Base-by-base conservation (phyloP, 2,113 vertebrate species). In the Vimba vimba region DNA sequence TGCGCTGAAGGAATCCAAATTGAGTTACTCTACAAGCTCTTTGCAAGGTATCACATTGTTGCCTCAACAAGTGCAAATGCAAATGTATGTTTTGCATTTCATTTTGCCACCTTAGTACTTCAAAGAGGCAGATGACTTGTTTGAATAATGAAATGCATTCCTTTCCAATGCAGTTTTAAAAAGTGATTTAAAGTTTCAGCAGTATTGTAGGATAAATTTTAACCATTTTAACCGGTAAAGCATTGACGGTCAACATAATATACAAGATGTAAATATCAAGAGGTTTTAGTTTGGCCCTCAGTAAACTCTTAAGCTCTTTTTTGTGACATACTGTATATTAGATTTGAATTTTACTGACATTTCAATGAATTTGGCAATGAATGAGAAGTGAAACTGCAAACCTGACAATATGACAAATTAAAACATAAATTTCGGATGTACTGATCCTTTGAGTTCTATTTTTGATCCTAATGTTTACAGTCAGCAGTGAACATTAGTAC, bases 31-130 rank as follows among this genome's bases (percentile, higher is more conserved):
- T 36, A 69, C 80, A 82, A 82, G 80, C 80, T 71, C 47, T 66
- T 68, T 47, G 25, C 43, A 12, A 47, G 79, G 39, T 45, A 68
- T 47, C 59, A 66, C 39, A 81, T 30, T 50, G 7, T 81, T 50
- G 43, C 64, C 75, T 23, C 12, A 12, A 69, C 62, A 71, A 39
- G 47, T 57, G 64, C 64, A 69, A 71, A 55, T 82, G 80, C 80
- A 71, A 82, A 68, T 82, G 33, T 81, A 66, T 79, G 39, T 82
- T 82, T 82, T 82, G 80, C 80, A 82, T 33, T 66, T 50, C 2
- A 82, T 82, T 82, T 62, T 66, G n/a, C n/a, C 60, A 50, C 43
- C 79, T 30, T 68, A 50, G 33, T 23, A 82, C 79, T 82, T 82
- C 79, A 82, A 64, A 82, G 79, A 79, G 21, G 21, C 39, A 33